A percentile compares a stretch with the other conserved stretches of the same genome.
These are phyloP conservation scores for Phaethon lepturus DNA, from an alignment of 2,113 vertebrate species.

Conservation along the genomic window DNA sequence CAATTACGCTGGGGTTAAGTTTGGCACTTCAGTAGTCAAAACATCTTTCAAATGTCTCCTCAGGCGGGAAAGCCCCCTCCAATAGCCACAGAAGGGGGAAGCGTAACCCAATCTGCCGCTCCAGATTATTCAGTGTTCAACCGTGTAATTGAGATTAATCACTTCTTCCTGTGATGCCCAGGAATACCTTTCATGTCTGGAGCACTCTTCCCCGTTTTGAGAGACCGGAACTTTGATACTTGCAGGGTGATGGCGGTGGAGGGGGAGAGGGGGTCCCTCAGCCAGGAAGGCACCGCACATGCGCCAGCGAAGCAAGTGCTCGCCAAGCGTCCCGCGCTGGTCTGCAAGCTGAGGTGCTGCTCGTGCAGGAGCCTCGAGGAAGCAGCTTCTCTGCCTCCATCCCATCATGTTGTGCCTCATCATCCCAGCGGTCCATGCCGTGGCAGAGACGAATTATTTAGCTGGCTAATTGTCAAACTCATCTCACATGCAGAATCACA, in stretches of 20 bases:
- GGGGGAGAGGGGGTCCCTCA: neutral
- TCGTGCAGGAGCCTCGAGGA: rapidly evolving
- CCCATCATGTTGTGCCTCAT: rapidly evolving
- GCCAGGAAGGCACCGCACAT: neutral
- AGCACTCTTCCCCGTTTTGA: neutral
- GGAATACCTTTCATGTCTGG: conserved; percentile 54
- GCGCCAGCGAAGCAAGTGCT: neutral
- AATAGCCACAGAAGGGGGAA: conserved; percentile 5
- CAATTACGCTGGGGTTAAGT: conserved; percentile 49
- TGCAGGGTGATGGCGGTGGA: neutral
- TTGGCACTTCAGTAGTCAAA: conserved; percentile 68
- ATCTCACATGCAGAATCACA: neutral
- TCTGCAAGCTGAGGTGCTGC: neutral
- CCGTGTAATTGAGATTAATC: conserved; percentile 66
- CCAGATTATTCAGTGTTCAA: conserved; percentile 30
- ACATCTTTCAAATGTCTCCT: conserved; percentile 42
- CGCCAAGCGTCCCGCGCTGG: rapidly evolving
- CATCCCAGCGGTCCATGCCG: neutral
- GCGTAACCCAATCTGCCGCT: conserved; percentile 46
- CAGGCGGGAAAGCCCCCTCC: conserved; percentile 1
- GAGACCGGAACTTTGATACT: neutral
- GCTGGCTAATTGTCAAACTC: neutral
- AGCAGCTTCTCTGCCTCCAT: neutral
- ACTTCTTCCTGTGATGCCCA: conserved; percentile 33
- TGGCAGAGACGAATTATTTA: neutral